Evolutionary conservation across 92 coral and sea anemone species (phyloP).

Genomic region (Bergia sp.): DNA sequence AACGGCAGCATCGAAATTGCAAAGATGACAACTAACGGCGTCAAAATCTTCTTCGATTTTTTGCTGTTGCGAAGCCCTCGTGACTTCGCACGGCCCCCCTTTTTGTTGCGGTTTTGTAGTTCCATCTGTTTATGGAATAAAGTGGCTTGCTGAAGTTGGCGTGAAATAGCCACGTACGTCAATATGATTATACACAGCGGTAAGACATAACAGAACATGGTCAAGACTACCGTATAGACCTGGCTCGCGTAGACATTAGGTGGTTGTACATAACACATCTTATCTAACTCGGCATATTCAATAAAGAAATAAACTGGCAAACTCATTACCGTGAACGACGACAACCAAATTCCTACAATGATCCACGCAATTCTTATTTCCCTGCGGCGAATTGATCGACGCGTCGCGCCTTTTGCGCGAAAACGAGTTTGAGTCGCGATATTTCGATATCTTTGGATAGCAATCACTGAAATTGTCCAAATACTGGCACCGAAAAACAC

Average conservation of each 20-base stretch:
- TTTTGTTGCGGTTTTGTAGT: not conserved
- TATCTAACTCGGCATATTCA: not conserved
- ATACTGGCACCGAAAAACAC: slow-evolving; percentile 44
- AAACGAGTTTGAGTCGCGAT: slow-evolving; percentile 40
- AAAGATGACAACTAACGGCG: slow-evolving; percentile 32
- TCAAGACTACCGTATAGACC: not conserved
- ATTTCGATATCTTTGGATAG: slow-evolving; percentile 42
- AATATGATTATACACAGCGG: slow-evolving; percentile 27
- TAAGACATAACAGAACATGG: slow-evolving; percentile 4
- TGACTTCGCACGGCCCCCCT: not conserved
- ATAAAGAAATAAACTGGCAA: slow-evolving; percentile 16
- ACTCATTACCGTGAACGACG: slow-evolving; percentile 33
- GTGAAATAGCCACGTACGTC: slow-evolving; percentile 40
- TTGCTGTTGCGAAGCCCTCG: slow-evolving; percentile 34
- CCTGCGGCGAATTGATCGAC: slow-evolving; percentile 19
- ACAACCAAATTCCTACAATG: slow-evolving; percentile 23
- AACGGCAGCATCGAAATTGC: slow-evolving; percentile 40
- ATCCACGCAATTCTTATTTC: slow-evolving; percentile 10
- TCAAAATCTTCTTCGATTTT: slow-evolving; percentile 36
- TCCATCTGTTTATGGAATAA: slow-evolving; percentile 36
- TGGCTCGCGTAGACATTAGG: not conserved
- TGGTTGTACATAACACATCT: not conserved
- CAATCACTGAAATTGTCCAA: slow-evolving; percentile 38
- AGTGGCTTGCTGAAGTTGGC: slow-evolving; percentile 15
- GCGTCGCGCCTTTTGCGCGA: not conserved